Conservation (phyloP, 2,797 vertebrate species). For the Gallirallus australis region DNA sequence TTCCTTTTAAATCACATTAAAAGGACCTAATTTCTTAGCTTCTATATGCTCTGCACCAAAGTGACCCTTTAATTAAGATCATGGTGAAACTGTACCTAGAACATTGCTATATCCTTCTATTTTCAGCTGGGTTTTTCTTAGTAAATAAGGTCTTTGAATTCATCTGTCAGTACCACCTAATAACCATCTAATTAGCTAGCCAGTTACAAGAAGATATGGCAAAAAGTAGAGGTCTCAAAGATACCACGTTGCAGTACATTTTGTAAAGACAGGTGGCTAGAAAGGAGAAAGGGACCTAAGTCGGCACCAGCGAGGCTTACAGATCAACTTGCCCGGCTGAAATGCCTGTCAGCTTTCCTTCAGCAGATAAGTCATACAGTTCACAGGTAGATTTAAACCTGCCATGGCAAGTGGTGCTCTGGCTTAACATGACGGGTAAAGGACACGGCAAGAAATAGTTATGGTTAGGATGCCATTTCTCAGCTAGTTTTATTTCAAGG, state of each 20-base stretch:
- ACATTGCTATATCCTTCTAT: neutral
- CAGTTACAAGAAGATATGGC: neutral
- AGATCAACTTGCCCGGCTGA: neutral
- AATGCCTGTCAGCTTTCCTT: neutral
- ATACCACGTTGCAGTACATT: neutral
- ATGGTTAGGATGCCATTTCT: neutral
- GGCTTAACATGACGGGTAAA: neutral
- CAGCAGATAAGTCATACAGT: neutral
- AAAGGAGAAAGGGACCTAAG: neutral
- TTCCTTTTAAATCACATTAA: neutral
- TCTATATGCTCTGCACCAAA: neutral
- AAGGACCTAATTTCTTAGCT: neutral
- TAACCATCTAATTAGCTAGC: neutral
- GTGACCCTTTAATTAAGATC: neutral
- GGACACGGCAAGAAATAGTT: neutral
- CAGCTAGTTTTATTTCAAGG: neutral
- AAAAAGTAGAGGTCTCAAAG: neutral
- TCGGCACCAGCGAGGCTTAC: neutral
- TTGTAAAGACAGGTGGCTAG: neutral
- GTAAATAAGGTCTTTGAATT: neutral
- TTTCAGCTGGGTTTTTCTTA: neutral
- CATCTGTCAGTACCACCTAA: slow-evolving; percentile 10
- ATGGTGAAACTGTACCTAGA: neutral
- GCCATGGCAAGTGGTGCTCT: accelerated
- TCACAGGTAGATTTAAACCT: neutral